A percentile compares a stretch with the other conserved stretches of the same genome.
Conservation (phyloP, 2,113 vertebrate species). For the Hypanus sabinus region DNA sequence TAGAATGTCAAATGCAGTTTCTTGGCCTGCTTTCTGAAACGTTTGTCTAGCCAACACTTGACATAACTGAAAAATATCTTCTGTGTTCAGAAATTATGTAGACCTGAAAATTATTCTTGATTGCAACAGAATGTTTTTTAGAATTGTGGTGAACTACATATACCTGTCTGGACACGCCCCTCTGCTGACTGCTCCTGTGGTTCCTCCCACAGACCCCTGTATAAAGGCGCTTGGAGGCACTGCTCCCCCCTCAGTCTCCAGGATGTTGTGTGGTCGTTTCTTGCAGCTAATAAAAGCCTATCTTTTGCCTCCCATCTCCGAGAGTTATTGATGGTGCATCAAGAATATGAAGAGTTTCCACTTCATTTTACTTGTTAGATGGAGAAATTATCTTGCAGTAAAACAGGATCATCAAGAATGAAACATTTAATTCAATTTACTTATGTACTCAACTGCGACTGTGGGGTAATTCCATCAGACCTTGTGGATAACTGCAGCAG, state of each 20-base stretch:
- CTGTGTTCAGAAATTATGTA: neutral
- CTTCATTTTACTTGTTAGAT: neutral
- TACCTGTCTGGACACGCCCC: no score
- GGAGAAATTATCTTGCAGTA: constrained; percentile 6
- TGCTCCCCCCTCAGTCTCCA: no score
- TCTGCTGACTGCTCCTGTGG: no score
- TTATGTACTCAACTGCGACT: neutral
- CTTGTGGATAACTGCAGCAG: neutral
- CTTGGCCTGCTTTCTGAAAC: neutral
- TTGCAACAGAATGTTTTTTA: neutral
- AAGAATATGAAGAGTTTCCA: neutral
- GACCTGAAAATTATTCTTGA: neutral
- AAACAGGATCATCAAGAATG: neutral
- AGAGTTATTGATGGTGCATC: no score
- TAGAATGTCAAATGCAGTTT: neutral
- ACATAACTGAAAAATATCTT: neutral
- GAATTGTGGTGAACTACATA: no score
- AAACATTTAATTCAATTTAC: neutral
- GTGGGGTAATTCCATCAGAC: neutral
- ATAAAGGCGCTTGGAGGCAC: no score
- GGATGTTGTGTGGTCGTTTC: no score
- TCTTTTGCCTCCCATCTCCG: no score
- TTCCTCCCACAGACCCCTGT: no score
- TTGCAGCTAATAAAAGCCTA: no score
- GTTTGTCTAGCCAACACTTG: neutral